Evolutionary conservation across 2,888 invertebrate species (phyloP), one percentile per base, ranked within the genome.

Genomic region (Drosophila hamatofila): DNA sequence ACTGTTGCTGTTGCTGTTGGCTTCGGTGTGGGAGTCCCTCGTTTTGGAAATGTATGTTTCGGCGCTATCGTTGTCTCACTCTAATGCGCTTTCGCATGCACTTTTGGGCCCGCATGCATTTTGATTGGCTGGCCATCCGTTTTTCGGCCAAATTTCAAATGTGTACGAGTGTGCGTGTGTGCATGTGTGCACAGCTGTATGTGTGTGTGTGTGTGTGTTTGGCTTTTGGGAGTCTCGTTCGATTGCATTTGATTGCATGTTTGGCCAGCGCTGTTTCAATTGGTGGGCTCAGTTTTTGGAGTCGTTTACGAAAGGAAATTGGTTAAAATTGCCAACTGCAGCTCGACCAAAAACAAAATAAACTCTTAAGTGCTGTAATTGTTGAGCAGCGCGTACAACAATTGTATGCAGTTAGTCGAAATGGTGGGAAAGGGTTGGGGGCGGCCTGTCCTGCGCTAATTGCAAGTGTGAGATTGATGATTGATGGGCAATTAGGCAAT

Each of bases 241-340:
- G 82, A 89, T 89, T 88, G 84, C 89, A 84, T 89, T 89, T 89
- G 84, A 85, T 89, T 89, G 84, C 89, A 88, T 85, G 84, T 88
- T 87, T 81, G 84, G 57, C 58, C 60, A 67, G 84, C 81, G 70
- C 64, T 25, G 79, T 84, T 85, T 76, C 84, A 85, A 85, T 85
- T 85, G 84, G 84, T 80, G 75, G 83, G 63, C 57, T 76, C 54
- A 18, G 5, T 68, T 41, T 62, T 49, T 49, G 44, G 49, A 71
- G 51, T 66, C 80, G 59, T 65, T 81, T 72, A 70, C 68, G 56
- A 69, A 61, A 77, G 85, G 77, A 88, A 87, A 85, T 82, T 80
- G 55, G 52, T 71, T 62, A 62, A 79, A 84, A 82, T 84, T 77
- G 79, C 71, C 67, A 18, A 48, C 59, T 11, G 49, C 27, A 44